These are phyloP conservation scores for Leptinotarsa peninsularis DNA, from an alignment of 2,888 invertebrate species.

Conservation along the genomic window DNA sequence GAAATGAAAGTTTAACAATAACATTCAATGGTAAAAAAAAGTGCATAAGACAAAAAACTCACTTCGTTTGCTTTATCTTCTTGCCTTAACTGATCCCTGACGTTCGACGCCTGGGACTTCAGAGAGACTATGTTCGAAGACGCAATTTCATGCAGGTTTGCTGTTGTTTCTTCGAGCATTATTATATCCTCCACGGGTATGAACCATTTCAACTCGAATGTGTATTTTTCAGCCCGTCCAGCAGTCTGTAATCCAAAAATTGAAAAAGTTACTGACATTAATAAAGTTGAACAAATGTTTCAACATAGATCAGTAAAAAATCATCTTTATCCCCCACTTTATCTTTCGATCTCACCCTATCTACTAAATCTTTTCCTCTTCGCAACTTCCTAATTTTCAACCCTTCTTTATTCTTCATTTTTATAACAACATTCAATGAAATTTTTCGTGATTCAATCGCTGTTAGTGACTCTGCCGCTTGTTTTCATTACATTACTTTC, in stretches of 20 bases:
- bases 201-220: conserved; percentile 94
- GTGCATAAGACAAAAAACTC: conserved; percentile 1
- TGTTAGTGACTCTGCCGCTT: no score
- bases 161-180: conserved; percentile 77
- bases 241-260: conserved; percentile 71
- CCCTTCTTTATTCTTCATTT: no score
- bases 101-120: conserved; percentile 87
- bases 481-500: no score
- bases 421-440: no score
- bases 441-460: no score
- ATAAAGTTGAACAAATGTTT: neutral
- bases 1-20: conserved; percentile 42
- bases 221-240: conserved; percentile 84
- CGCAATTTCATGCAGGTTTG: conserved; percentile 79
- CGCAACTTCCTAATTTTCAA: no score
- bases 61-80: conserved; percentile 78
- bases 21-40: neutral
- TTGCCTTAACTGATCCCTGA: conserved; percentile 85
- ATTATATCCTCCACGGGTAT: conserved; percentile 87
- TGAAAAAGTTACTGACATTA: neutral
- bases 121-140: conserved; percentile 86
- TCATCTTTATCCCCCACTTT: no score
- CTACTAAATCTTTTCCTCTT: no score
- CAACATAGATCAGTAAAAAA: no score
- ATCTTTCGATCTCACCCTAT: no score